Base-by-base conservation (phyloP, 2,113 vertebrate genomes). In the Erythrocebus patas region DNA sequence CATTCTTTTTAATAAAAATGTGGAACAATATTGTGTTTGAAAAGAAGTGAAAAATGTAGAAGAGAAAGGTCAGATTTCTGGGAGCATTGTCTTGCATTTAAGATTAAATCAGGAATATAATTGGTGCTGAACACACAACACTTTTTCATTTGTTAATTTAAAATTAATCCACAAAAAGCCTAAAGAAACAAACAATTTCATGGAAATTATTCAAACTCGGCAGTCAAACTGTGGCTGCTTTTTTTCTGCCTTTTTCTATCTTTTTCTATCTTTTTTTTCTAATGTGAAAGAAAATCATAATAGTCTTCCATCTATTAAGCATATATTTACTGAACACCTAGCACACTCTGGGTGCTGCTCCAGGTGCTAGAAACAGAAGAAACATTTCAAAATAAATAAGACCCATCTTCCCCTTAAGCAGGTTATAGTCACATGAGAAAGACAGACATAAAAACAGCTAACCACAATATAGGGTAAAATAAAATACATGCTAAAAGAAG, bases 21-120 rank as follows among this genome's bases (percentile, higher is more conserved):
- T 80, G 25, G 38, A 70, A 59, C 70, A 68, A 30, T 50, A 32
- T 9, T 68, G 27, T 48, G 0, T 55, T 91, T 93, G 52, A 91
- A 93, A 91, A 84, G 45, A 8, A 91, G 59, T 32, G 76, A 95
- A 91, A 91, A 78, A 35, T n/a, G 73, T 8, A 81, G 38, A 87
- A 55, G 68, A 96, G 52, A 89, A 92, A 93, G 81, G 59, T 83
- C 91, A 93, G 73, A 79, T 66, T 95, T 68, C 38, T 45, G n/a
- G 20, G 43, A 93, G 66, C 50, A 40, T 4, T 70, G 48, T 52
- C 70, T 88, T 66, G 43, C 32, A 78, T 43, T 78, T 88, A 83
- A 95, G 45, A 79, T 88, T 70, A 83, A 91, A 95, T 81, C 10
- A 79, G 78, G 70, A 88, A 93, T 90, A n/a, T 18, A 66, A 73